Evolutionary conservation across 1,140 invertebrate species (phyloP).

Genomic region (Drosophila orosa): DNA sequence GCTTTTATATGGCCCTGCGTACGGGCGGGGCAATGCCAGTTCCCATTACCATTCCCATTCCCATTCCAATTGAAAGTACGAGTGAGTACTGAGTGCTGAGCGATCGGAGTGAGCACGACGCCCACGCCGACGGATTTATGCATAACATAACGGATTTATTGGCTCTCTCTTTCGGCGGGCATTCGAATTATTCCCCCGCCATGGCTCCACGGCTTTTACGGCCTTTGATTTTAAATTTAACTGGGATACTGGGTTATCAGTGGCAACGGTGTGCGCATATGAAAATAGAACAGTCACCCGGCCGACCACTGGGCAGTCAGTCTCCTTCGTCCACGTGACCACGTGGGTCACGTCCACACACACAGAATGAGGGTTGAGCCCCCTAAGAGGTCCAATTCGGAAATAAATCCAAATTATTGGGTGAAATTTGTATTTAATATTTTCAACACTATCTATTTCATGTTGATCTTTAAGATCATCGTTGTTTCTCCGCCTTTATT

Average conservation of each 20-base stretch:
- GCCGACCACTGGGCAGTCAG: constrained; percentile 5
- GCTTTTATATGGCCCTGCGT: constrained; percentile 64
- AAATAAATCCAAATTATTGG: neutral
- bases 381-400: neutral
- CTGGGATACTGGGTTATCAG: constrained; percentile 81
- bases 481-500: constrained; percentile 1
- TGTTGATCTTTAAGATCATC: neutral
- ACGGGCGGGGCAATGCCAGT: constrained; percentile 9
- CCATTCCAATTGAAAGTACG: constrained; percentile 71
- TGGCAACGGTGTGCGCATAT: constrained; percentile 70
- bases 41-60: neutral
- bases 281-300: constrained; percentile 66
- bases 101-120: constrained; percentile 11
- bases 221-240: constrained; percentile 75
- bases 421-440: neutral
- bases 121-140: constrained; percentile 50
- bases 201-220: constrained; percentile 41
- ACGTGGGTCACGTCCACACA: constrained; percentile 30
- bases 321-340: constrained; percentile 7
- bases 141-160: constrained; percentile 61
- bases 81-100: constrained; percentile 35
- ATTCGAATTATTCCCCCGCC: constrained; percentile 62
- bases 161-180: constrained; percentile 68
- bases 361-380: neutral
- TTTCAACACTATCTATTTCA: neutral